Evolutionary conservation across 1,140 invertebrate genomes (phyloP), one percentile per base, ranked within the genome.

Genomic region (Macrobrachium rosenbergii): DNA sequence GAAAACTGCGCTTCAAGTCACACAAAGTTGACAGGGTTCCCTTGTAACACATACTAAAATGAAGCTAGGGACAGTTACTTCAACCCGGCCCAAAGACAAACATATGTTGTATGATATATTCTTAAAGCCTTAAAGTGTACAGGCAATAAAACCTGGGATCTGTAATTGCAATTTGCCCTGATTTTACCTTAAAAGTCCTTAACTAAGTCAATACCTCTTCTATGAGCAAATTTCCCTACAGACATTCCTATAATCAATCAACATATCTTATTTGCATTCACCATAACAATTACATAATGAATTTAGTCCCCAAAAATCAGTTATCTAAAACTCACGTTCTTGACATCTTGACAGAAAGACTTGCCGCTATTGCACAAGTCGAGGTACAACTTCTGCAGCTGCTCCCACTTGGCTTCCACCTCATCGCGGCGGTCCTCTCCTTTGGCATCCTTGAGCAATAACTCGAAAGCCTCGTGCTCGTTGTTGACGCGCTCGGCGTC

Each of bases 391-490:
- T 94, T 93, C 80, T 94, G 93, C 21, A 95, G 91, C n/a, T 92
- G 91, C 21, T 93, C 92, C 94, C 95, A 95, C 52, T 93, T 94
- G 83, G 94, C 93, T 90, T 95, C 94, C 45, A 93, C 76, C 94
- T 91, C 90, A 91, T 92, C 89, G 78, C 91, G 86, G 6, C 72
- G 63, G 45, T 89, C 90, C 90, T 91, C 88, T n/a, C 87, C 92
- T n/a, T 93, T 92, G 69, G 95, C 94, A 64, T 93, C 92, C 58
- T 88, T 88, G 63, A 95, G 90, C 85, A 94, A 92, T 79, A 91
- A 89, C 90, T 96, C 95, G 45, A 97, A 90, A 83, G 92, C 92
- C 90, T 96, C 94, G 90, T 96, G 93, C 90, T 95, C 94, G 84
- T 93, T 93, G 77, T 93, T 93, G 52, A 96, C 92, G 90, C 95